phyloP scores from a whole-genome alignment of 92 coral and sea anemone genomes.

The Nematostella vectensis region DNA sequence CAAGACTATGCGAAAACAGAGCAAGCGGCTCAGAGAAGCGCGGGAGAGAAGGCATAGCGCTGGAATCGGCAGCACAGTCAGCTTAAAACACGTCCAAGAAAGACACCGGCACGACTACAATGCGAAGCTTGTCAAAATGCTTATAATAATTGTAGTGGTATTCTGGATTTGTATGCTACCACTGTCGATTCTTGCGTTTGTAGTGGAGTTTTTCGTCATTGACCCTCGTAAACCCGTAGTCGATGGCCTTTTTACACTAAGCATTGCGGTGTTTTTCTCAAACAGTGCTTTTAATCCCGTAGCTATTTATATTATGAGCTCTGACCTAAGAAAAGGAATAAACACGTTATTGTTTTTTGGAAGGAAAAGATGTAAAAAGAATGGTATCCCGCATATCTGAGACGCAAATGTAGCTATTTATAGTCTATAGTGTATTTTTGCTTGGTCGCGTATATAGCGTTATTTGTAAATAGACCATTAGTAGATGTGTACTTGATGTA shows the following conservation, averaged over 20 bases:
- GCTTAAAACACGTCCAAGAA: constrained; percentile 32
- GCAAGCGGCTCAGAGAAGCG: constrained; percentile 42
- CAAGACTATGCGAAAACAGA: constrained; percentile 39
- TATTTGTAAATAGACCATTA: too few species aligned
- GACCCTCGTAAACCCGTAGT: constrained; percentile 16
- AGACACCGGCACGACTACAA: constrained; percentile 45
- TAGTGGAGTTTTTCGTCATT: constrained; percentile 50
- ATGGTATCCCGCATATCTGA: too few species aligned
- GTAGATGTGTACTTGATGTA: too few species aligned
- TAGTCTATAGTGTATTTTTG: too few species aligned
- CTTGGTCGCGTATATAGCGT: too few species aligned
- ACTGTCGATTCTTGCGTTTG: constrained; percentile 61
- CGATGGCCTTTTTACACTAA: constrained; percentile 44
- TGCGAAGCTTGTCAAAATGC: constrained; percentile 80
- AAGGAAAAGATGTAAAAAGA: neutral
- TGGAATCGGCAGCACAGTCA: constrained; percentile 16
- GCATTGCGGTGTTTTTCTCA: constrained; percentile 68
- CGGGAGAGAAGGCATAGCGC: constrained; percentile 6
- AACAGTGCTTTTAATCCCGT: constrained; percentile 96
- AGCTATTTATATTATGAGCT: constrained; percentile 86
- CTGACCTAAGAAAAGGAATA: constrained; percentile 54
- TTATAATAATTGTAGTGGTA: constrained; percentile 67
- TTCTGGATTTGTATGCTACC: constrained; percentile 91
- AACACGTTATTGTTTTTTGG: constrained; percentile 38
- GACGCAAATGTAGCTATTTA: too few species aligned